Base-by-base conservation (phyloP, 2,113 vertebrate species). In the Oxyruncus cristatus region DNA sequence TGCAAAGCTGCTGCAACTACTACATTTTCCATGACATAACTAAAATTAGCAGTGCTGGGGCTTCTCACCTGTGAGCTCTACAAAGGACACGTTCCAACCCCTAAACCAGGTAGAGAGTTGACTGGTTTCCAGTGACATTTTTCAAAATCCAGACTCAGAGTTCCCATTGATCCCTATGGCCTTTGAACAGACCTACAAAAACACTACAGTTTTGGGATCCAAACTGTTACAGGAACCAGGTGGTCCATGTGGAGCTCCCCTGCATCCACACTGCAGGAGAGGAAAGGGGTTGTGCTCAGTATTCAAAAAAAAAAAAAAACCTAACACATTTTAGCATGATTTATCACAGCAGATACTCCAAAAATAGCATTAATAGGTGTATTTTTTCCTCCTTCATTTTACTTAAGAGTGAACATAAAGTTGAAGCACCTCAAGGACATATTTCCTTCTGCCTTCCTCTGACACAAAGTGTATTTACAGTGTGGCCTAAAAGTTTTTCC, bases 381-480 rank as follows among this genome's bases (percentile, higher is more conserved):
- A 14, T 27, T 66, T 81, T 94, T 94, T n/a, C 21, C n/a, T 39
- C 50, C 53, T 59, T 49, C 85, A 13, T 75, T 97, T 83, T 6
- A 2, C 37, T 75, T 24, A 3, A 26, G n/a, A 50, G 37, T 1
- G 30, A 76, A 33, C 12, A 17, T 50, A 86, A 86, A 91, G 95
- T 42, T 35, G 53, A 65, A 90, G 56, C 55, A 42, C 81, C 52
- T 94, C 93, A 97, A 98, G 97, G 97, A 76, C 96, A 55, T 73
- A 88, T 47, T 95, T 50, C 83, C 74, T 97, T 71, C 85, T 78
- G 85, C 73, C 95, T 96, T 91, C 66, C 61, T 94, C 92, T 95
- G 97, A 97, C 96, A 95, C 81, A 85, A 88, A 93, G 80, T 90
- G 71, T 44, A 97, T 98, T 98, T 98, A 97, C 97, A 97, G 94